Conservation (phyloP, 2,113 vertebrate genomes). For the Lagopus leucura region DNA sequence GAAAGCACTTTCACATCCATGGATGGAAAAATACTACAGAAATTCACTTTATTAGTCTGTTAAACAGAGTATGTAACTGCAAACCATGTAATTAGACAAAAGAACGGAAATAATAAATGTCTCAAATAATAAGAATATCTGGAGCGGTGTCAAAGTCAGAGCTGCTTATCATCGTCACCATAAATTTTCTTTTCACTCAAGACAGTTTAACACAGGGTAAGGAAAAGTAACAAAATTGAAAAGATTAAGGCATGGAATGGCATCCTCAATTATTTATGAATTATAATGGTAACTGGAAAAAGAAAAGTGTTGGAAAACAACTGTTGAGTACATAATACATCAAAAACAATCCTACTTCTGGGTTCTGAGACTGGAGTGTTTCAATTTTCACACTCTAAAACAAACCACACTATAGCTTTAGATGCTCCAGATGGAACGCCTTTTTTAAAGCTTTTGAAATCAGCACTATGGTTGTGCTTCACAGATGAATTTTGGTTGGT, state of each 20-base stretch:
- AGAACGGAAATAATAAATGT: constrained; percentile 18
- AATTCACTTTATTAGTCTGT: not conserved
- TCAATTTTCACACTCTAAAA: constrained; percentile 62
- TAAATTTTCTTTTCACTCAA: not conserved
- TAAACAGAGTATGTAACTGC: not conserved
- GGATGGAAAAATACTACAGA: not conserved
- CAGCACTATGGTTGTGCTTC: constrained; percentile 29
- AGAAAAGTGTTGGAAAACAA: constrained; percentile 12
- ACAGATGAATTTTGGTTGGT: constrained; percentile 37
- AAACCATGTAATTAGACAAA: not conserved
- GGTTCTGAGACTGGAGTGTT: not conserved
- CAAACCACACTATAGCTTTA: constrained; percentile 52
- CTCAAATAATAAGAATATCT: not conserved
- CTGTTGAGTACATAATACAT: not conserved
- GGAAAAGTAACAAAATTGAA: not conserved
- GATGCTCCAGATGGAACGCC: constrained; percentile 32
- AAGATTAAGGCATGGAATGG: not conserved
- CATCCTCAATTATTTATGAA: constrained; percentile 11
- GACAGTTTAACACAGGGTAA: not conserved
- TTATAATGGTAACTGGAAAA: not conserved
- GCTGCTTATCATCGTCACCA: not conserved
- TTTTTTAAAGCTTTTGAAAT: constrained; percentile 65
- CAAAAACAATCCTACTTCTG: constrained; percentile 45
- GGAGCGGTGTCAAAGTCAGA: not conserved
- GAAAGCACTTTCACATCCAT: not conserved